Base-by-base conservation (phyloP, 2,888 invertebrate species). In the Gymnosoma rotundatum region DNA sequence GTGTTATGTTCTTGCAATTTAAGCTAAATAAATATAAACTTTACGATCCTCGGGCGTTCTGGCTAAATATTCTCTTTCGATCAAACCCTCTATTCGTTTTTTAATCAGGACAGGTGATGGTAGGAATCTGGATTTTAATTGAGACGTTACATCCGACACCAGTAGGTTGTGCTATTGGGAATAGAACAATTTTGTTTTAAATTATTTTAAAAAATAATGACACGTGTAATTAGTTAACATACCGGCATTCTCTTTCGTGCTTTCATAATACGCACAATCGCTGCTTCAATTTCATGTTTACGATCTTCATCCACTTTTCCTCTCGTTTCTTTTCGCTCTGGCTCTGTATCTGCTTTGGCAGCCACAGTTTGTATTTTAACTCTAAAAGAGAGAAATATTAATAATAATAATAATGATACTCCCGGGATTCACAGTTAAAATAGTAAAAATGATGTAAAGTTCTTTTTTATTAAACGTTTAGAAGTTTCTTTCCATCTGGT, bases 261-360 rank as follows among this genome's bases (percentile, higher is more conserved):
- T 93, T 99, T 99, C 99, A 99, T 99, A 91, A 99, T 99, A 81
- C 92, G 90, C 81, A 99, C 99, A 91, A 99, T 98, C 86, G 99
- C 99, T 67, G 99, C 99, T 93, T 99, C 99, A 88, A 99, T 99
- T 94, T 99, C 99, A 93, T 99, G 99, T 93, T 99, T 99, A 88
- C 99, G 95, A 93, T 99, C 99, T 93, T 99, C 99, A 91, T 99
- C 99, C 64, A 98, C 98, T 93, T 99, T 99, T 91, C 96, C 98
- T 88, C 99, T 95, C 0, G 99, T 99, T 93, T 99, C 99, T 91
- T 97, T 96, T 87, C 99, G 95, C 93, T 99, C 99, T n/a, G 99
- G 99, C 92, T 99, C 99, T 52, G 98, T 98, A 93, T 99, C 99
- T 76, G 98, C 98, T 93, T 98, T 97, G 12, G 98, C 98, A 61